phyloP scores from a whole-genome alignment of 2,797 vertebrate genomes.

The Heterohyrax brucei region DNA sequence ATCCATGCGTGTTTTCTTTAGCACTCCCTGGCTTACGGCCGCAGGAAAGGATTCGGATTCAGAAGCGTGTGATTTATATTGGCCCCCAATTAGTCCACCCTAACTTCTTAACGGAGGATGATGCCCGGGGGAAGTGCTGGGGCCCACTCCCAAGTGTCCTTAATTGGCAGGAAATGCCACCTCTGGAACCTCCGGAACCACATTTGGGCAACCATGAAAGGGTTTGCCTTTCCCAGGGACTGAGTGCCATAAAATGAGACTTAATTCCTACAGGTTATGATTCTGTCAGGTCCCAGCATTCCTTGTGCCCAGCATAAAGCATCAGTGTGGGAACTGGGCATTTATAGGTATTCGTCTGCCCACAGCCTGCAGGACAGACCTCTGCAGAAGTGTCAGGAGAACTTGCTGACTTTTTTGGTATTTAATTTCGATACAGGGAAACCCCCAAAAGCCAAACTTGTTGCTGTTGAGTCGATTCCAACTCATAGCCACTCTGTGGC shows the following conservation, averaged over 20 bases:
- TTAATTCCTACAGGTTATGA: no score
- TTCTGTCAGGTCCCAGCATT: neutral
- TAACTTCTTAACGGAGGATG: neutral
- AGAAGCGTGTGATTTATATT: neutral
- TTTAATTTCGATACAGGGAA: neutral
- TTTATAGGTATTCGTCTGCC: neutral
- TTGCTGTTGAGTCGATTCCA: neutral
- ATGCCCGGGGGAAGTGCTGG: neutral
- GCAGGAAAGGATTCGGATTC: neutral
- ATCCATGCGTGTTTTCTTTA: slow-evolving; percentile 18
- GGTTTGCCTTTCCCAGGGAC: neutral
- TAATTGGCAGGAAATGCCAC: neutral
- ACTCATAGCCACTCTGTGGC: no score
- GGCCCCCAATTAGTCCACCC: neutral
- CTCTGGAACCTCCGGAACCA: accelerated
- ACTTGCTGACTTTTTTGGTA: no score
- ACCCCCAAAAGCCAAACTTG: no score
- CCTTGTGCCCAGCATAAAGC: neutral
- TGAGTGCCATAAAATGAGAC: neutral
- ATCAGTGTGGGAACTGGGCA: no score
- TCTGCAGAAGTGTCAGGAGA: neutral
- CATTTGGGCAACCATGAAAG: neutral
- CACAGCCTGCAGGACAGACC: neutral
- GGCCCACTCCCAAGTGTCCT: neutral
- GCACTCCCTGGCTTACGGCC: neutral